Evolutionary conservation across 2,113 vertebrate species (phyloP), one percentile per base, ranked within the genome.

Genomic region (Leiothrix lutea): DNA sequence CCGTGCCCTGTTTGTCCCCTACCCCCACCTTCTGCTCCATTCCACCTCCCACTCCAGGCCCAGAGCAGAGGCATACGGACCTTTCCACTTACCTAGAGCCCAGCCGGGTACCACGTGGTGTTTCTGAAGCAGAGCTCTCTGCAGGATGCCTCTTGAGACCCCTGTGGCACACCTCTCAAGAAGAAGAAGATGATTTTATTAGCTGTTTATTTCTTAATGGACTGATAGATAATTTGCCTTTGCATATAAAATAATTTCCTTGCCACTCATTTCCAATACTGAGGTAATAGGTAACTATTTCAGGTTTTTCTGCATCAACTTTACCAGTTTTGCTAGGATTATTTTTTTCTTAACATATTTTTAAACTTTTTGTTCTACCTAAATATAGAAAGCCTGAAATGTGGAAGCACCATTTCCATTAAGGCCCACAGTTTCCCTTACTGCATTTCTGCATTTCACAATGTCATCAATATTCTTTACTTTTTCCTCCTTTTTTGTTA

Each of bases 31-130:
- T 53, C 83, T 84, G 29, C 45, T 72, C 33, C 61, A 36, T 50
- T 53, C 31, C 33, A 47, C 26, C 25, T 62, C 47, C 35, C 1
- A 3, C 40, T 81, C 40, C 66, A 36, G 44, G 48, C 15, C 20
- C 42, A 40, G 61, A 44, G 36, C 40, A 72, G 17, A 79, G 33
- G 9, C 13, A 23, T 40, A 33, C 36, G 1, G 1, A 18, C 38
- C 73, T 60, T 81, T 75, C 44, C 0, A 0, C 61, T 51, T 56
- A 7, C 66, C 57, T 56, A 2, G 36, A 94, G 33, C 20, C 36
- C 50, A 57, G 1, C n/a, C 0, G 0, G 31, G 2, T 19, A 7
- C 50, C 22, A 28, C 1, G 2, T 0, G 3, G 4, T 67, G 24
- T 19, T 91, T 51, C 62, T 82, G 75, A 86, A 85, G 44, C 71